These are phyloP conservation scores for Agriotes lineatus DNA, from an alignment of 2,888 invertebrate species.

Conservation along the genomic window DNA sequence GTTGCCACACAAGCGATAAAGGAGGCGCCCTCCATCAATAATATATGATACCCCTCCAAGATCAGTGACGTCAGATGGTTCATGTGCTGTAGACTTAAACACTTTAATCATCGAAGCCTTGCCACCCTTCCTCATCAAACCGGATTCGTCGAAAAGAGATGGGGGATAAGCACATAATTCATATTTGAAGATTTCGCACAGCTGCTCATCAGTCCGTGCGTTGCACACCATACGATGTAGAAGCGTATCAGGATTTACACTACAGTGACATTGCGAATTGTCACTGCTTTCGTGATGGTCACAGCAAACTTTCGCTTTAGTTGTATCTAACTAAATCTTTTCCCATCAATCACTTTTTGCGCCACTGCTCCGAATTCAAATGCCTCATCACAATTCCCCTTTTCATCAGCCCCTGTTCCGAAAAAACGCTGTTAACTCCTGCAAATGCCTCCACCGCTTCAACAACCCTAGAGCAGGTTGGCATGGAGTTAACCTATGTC, in stretches of 20 bases:
- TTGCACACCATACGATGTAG: slow-evolving; percentile 9
- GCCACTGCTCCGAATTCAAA: slow-evolving; percentile 17
- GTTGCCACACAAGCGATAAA: slow-evolving; percentile 29
- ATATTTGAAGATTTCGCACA: slow-evolving; percentile 8
- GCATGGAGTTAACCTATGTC: too few species aligned
- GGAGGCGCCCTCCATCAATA: slow-evolving; percentile 14
- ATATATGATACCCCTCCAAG: background rate
- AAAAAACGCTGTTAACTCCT: too few species aligned
- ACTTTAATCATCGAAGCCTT: slow-evolving; percentile 11
- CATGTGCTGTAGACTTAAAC: background rate
- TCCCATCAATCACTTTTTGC: slow-evolving; percentile 6
- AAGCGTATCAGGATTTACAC: slow-evolving; percentile 5
- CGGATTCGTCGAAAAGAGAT: slow-evolving; percentile 5
- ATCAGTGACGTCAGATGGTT: background rate
- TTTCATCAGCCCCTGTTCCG: too few species aligned
- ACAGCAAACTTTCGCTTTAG: too few species aligned
- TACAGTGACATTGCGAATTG: too few species aligned
- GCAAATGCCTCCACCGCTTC: too few species aligned
- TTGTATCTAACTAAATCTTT: too few species aligned
- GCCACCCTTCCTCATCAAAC: slow-evolving; percentile 4
- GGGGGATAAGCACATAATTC: slow-evolving; percentile 11
- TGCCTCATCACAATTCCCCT: slow-evolving; percentile 16
- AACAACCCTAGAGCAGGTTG: too few species aligned
- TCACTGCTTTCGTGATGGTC: too few species aligned
- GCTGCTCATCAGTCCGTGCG: background rate